These are phyloP conservation scores for Mus musculus DNA, from an alignment of 2,113 vertebrate genomes.

Conservation along the genomic window DNA sequence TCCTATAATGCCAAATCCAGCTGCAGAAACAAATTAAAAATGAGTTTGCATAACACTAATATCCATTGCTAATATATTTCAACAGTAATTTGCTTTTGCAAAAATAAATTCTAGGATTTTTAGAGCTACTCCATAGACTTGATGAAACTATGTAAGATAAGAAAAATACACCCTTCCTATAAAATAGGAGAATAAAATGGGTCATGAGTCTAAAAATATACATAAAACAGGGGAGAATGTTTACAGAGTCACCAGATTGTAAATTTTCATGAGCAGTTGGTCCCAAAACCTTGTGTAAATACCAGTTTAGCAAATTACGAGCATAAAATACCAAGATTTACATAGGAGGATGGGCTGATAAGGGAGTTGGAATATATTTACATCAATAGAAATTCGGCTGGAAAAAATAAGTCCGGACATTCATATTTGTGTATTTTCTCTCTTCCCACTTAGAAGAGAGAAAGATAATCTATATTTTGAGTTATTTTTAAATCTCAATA, in stretches of 20 bases:
- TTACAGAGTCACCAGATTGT: constrained; percentile 50
- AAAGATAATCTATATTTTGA: background rate
- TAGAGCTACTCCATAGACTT: background rate
- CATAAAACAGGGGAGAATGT: constrained; percentile 46
- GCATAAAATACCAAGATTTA: constrained; percentile 63
- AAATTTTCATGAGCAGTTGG: constrained; percentile 64
- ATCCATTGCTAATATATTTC: background rate
- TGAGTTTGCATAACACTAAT: background rate
- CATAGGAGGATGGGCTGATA: constrained; percentile 38
- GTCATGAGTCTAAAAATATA: constrained; percentile 44
- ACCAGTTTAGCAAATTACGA: constrained; percentile 59
- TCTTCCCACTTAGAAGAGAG: background rate
- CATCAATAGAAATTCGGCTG: background rate
- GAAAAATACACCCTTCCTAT: constrained; percentile 18
- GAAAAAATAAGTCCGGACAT: background rate
- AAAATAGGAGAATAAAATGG: constrained; percentile 51
- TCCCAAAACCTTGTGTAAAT: constrained; percentile 66
- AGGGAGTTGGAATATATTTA: constrained; percentile 40
- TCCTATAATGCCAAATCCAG: background rate
- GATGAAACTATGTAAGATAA: background rate
- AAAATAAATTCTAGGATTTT: background rate
- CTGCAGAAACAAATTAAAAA: constrained; percentile 1
- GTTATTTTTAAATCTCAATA: background rate
- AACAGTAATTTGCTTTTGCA: background rate
- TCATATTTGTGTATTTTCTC: background rate